Evolutionary conservation across 2,888 invertebrate species (phyloP).

Genomic region (Biston betularia): DNA sequence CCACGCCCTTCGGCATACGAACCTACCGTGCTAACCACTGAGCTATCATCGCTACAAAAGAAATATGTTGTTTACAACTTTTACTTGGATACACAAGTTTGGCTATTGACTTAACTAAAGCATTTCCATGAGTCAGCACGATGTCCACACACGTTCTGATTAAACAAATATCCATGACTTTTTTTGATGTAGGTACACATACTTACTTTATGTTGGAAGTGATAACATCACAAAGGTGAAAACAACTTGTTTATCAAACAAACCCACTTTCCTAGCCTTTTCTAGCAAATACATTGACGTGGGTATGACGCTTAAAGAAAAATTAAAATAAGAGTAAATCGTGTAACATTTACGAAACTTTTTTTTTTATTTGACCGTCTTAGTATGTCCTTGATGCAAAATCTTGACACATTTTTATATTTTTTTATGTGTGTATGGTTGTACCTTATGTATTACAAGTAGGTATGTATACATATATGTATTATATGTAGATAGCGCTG

Average conservation of each 20-base stretch:
- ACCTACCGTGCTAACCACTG: no score
- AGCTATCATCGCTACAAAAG: no score
- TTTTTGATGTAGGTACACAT: slow-evolving; percentile 4
- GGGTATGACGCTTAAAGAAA: not conserved
- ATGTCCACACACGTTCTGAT: slow-evolving; percentile 2
- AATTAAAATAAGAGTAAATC: not conserved
- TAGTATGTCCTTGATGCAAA: no score
- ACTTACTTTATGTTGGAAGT: not conserved
- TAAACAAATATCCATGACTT: slow-evolving; percentile 8
- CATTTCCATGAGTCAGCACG: not conserved
- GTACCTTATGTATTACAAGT: no score
- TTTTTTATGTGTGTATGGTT: no score
- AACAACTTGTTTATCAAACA: slow-evolving; percentile 15
- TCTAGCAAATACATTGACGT: not conserved
- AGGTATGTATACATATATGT: no score
- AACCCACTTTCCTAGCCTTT: not conserved
- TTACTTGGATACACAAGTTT: not conserved
- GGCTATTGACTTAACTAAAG: not conserved
- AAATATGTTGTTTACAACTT: no score
- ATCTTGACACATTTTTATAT: no score
- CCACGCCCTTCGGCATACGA: no score
- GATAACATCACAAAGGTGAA: slow-evolving; percentile 9
- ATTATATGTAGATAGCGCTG: no score
- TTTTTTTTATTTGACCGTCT: no score
- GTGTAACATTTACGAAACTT: no score